Evolutionary conservation across 1,140 invertebrate species (phyloP).

Genomic region (Rhagoletis pomonella): DNA sequence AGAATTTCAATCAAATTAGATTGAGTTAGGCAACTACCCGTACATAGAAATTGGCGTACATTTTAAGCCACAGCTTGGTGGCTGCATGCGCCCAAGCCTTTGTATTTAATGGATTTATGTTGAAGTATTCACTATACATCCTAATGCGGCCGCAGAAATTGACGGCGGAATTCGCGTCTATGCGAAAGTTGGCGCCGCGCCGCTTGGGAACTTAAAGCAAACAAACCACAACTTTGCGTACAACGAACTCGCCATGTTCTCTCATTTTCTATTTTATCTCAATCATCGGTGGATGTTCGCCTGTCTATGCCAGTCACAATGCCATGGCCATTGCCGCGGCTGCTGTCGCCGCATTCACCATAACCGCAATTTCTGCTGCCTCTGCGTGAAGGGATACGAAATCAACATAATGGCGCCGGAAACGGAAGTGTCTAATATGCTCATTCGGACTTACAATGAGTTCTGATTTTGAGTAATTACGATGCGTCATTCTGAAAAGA

Average conservation of each 20-base stretch:
- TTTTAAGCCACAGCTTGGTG: background rate
- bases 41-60: background rate
- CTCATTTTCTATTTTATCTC: background rate
- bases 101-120: background rate
- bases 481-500: background rate
- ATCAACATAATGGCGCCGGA: slow-evolving; percentile 50
- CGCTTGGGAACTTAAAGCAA: background rate
- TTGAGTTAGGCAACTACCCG: background rate
- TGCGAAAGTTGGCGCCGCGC: background rate
- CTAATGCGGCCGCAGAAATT: background rate
- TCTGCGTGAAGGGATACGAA: background rate
- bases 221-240: slow-evolving; percentile 22
- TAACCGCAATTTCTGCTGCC: slow-evolving; percentile 6
- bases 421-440: slow-evolving; percentile 54
- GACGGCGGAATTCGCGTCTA: background rate
- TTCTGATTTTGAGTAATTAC: slow-evolving; percentile 54
- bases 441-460: slow-evolving; percentile 37
- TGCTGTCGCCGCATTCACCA: background rate
- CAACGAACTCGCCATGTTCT: background rate
- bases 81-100: too few relatives aligned
- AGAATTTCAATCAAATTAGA: background rate
- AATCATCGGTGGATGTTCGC: background rate
- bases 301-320: background rate
- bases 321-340: slow-evolving; percentile 34
- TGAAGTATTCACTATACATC: background rate